These are phyloP conservation scores for Tiaroga cobitis DNA, from an alignment of 2,797 vertebrate genomes.

Conservation along the genomic window DNA sequence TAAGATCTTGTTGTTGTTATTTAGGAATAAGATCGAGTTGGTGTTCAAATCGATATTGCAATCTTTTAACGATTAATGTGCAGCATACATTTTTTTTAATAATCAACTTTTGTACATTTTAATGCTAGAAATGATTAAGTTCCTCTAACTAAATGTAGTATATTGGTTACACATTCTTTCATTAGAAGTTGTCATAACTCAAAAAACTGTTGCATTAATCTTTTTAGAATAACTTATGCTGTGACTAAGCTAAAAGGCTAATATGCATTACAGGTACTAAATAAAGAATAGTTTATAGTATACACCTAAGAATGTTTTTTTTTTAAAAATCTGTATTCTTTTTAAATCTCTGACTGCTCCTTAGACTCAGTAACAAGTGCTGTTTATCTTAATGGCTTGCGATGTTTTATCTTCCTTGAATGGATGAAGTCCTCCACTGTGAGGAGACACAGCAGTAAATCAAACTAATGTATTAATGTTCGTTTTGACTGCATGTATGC, in stretches of 20 bases:
- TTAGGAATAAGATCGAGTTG: no score
- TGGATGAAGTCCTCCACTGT: neutral
- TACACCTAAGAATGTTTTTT: neutral
- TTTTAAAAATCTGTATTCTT: neutral
- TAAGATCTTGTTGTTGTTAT: no score
- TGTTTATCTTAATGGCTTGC: slow-evolving; percentile 12
- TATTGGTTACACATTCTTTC: neutral
- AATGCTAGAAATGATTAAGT: neutral
- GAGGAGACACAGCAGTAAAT: neutral
- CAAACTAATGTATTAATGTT: neutral
- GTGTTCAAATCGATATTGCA: neutral
- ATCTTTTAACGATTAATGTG: no score
- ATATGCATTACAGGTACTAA: neutral
- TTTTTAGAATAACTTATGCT: neutral
- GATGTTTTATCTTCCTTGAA: slow-evolving; percentile 8
- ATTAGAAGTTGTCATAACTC: neutral
- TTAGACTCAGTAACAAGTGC: slow-evolving; percentile 6
- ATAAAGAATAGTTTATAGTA: neutral
- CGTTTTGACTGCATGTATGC: neutral
- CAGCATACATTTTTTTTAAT: no score
- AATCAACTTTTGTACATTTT: neutral
- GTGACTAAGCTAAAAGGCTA: neutral
- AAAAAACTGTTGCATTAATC: neutral
- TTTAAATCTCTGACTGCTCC: neutral
- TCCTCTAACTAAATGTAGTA: neutral